Base-by-base conservation (phyloP, 2,113 vertebrate species). In the Mandrillus leucophaeus region DNA sequence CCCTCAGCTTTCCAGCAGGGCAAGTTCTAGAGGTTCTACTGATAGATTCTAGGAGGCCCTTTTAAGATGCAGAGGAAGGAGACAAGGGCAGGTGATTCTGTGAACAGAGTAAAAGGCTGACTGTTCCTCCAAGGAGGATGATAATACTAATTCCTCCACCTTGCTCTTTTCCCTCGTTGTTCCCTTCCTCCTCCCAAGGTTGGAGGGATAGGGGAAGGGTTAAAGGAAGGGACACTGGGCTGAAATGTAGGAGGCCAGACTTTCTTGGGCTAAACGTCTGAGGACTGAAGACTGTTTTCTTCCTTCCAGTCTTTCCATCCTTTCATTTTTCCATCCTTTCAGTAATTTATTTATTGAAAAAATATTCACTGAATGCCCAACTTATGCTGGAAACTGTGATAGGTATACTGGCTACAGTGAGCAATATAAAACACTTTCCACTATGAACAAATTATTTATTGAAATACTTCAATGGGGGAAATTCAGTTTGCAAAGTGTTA, bases 301-400 rank as follows among this genome's bases (percentile, higher is more conserved):
- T 82, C 30, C 78, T 96, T 80, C 57, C 13, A 68, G 52, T 97
- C 91, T 91, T 40, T 45, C 52, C 61, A 64, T 64, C 27, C 25
- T 64, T 79, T 55, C 12, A 66, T 80, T 97, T 93, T 91, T 40
- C 52, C 52, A 52, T 79, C 35, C 6, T 70, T 66, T 85, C 80
- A 40, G 32, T 91, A 38, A 93, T 72, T 93, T 22, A 55, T 91
- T 83, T 83, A 55, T 57, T 91, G 75, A 78, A 94, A 80, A 90
- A 87, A 66, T 52, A 66, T 68, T 91, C 61, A 59, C 27, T 32
- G 20, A 95, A 73, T 88, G 23, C 11, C 17, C 91, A 52, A 35
- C 14, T 64, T 88, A 64, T 57, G 86, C 3, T n/a, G 93, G 17
- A 84, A 73, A 92, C 32, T 20, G 22, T 57, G 76, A 32, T 25